A percentile compares a stretch with the other conserved stretches of the same genome.
phyloP scores from a whole-genome alignment of 2,888 invertebrate species.

The Operophtera brumata region DNA sequence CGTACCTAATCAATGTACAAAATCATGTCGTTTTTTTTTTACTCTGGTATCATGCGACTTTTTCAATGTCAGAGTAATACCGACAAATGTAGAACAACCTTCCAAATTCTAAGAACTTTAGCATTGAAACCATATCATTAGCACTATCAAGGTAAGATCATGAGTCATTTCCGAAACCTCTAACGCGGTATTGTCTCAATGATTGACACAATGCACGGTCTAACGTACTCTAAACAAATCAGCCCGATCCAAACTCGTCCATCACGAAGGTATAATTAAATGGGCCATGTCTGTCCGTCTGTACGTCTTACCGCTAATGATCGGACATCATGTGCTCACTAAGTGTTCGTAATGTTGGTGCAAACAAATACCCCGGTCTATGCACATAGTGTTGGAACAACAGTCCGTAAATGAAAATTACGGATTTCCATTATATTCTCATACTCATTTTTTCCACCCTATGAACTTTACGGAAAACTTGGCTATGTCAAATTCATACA shows the following conservation, averaged over 20 bases:
- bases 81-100: constrained; percentile 7
- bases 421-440: too few relatives aligned
- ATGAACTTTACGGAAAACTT: too few relatives aligned
- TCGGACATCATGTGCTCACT: constrained; percentile 54
- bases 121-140: constrained; percentile 26
- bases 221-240: constrained; percentile 39
- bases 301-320: constrained; percentile 44
- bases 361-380: constrained; percentile 47
- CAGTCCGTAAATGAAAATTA: neutral
- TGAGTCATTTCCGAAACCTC: constrained; percentile 26
- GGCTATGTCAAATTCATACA: too few relatives aligned
- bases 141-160: constrained; percentile 25
- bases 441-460: too few relatives aligned
- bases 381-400: constrained; percentile 22
- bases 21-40: too few relatives aligned
- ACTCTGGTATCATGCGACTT: neutral
- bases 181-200: constrained; percentile 40
- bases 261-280: constrained; percentile 65
- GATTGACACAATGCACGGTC: constrained; percentile 46
- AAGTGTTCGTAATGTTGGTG: constrained; percentile 53
- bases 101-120: constrained; percentile 12
- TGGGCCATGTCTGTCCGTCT: constrained; percentile 45
- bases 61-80: constrained; percentile 8
- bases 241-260: constrained; percentile 53
- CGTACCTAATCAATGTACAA: too few relatives aligned